Conservation (phyloP, 2,888 invertebrate species). For the Alloplasta piceator region DNA sequence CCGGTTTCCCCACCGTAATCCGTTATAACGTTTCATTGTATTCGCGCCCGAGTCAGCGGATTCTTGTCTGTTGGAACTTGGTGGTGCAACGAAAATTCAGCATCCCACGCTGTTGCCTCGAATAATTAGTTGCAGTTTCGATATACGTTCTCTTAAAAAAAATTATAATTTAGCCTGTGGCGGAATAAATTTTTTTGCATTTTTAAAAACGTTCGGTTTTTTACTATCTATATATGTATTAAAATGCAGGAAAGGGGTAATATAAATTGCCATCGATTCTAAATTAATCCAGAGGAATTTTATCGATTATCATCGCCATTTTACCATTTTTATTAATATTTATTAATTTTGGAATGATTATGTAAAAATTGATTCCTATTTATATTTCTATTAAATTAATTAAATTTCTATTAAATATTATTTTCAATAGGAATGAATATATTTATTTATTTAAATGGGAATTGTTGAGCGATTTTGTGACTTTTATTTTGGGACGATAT, state of each 20-base stretch:
- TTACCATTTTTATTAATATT: too few relatives aligned
- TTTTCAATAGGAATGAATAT: too few relatives aligned
- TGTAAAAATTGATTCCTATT: neutral
- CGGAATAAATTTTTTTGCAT: too few relatives aligned
- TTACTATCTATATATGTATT: too few relatives aligned
- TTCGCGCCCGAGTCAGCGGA: constrained; percentile 31
- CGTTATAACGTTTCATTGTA: constrained; percentile 76
- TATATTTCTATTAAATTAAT: neutral
- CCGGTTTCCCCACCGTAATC: constrained; percentile 65
- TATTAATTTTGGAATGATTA: too few relatives aligned
- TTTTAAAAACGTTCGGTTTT: too few relatives aligned
- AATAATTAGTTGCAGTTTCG: neutral
- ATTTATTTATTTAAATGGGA: too few relatives aligned
- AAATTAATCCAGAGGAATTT: too few relatives aligned
- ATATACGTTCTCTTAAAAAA: neutral
- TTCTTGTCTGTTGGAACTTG: constrained; percentile 31
- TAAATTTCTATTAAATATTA: too few relatives aligned
- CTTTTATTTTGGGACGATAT: neutral
- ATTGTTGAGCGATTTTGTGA: neutral
- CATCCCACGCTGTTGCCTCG: constrained; percentile 24
- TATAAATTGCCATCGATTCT: too few relatives aligned
- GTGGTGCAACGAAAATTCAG: constrained; percentile 65
- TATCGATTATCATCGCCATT: too few relatives aligned
- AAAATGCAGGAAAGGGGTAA: too few relatives aligned
- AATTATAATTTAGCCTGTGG: neutral